Evolutionary conservation across 2,113 vertebrate species (phyloP).

Genomic region (Hepsetus odoe): DNA sequence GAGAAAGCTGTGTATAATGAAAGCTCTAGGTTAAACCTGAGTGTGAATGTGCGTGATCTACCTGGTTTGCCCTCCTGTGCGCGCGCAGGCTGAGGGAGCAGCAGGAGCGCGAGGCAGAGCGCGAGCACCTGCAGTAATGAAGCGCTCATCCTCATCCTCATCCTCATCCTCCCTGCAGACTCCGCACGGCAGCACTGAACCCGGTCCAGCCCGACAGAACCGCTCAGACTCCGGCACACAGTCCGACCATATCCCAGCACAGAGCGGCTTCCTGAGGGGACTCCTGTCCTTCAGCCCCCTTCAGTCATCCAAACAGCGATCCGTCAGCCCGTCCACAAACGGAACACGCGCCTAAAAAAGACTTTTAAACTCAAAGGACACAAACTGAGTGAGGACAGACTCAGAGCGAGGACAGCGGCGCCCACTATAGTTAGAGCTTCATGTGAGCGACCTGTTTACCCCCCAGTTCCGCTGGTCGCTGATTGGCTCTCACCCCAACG

Average conservation of each 20-base stretch:
- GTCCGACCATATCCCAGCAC: not conserved
- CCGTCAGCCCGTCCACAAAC: not conserved
- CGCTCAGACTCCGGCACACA: no score
- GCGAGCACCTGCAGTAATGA: constrained; percentile 31
- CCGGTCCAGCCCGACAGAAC: no score
- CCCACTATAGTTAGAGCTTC: not conserved
- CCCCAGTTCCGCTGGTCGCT: not conserved
- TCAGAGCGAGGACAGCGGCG: no score
- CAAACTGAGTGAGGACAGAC: not conserved
- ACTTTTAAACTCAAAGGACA: not conserved
- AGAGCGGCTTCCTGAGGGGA: not conserved
- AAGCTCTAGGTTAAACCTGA: not conserved
- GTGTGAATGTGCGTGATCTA: not conserved
- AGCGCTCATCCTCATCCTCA: constrained; percentile 39
- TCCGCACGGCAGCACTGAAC: not conserved
- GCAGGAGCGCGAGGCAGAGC: constrained; percentile 26
- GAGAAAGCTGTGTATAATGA: no score
- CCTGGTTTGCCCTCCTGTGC: constrained; percentile 46
- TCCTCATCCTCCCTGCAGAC: not conserved
- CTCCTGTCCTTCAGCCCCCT: not conserved
- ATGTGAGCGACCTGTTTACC: constrained; percentile 28
- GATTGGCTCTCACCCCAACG: constrained; percentile 34
- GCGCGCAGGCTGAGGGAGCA: constrained; percentile 15
- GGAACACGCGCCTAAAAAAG: not conserved
- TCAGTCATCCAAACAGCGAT: not conserved